A percentile compares a stretch with the other conserved stretches of the same genome.
Evolutionary conservation across 2,888 invertebrate species (phyloP).

Genomic region (Eupithecia vulgata): DNA sequence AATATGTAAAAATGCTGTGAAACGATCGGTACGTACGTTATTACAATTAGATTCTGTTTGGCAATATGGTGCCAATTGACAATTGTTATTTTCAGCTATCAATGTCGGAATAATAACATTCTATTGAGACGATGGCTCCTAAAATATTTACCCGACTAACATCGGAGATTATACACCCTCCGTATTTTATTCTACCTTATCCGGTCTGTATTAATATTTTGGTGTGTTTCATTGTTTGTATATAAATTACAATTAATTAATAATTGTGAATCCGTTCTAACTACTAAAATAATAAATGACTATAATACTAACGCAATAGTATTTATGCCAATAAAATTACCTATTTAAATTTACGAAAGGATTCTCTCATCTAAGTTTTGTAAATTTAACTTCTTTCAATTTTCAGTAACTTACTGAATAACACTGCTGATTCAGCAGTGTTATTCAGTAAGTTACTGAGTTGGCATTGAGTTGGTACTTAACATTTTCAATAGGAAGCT

Average conservation of each 20-base stretch:
- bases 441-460: no score
- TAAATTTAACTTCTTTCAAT: neutral
- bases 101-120: conserved; percentile 18
- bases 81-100: conserved; percentile 35
- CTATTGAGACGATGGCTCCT: neutral
- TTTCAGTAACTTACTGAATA: neutral
- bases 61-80: conserved; percentile 29
- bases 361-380: neutral
- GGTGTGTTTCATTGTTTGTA: no score
- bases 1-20: neutral
- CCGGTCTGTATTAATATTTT: no score
- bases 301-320: no score
- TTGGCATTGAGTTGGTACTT: neutral
- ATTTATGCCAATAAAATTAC: neutral
- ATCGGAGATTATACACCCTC: neutral
- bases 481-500: neutral
- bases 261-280: no score
- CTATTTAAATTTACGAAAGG: neutral
- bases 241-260: no score
- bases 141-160: neutral
- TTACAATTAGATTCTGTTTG: neutral
- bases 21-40: conserved; percentile 13
- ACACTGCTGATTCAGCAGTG: no score
- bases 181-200: neutral
- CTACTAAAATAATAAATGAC: no score